A percentile compares a stretch with the other conserved stretches of the same genome.
Evolutionary conservation across 2,113 vertebrate species (phyloP).

Genomic region (Phaethornis superciliosus): DNA sequence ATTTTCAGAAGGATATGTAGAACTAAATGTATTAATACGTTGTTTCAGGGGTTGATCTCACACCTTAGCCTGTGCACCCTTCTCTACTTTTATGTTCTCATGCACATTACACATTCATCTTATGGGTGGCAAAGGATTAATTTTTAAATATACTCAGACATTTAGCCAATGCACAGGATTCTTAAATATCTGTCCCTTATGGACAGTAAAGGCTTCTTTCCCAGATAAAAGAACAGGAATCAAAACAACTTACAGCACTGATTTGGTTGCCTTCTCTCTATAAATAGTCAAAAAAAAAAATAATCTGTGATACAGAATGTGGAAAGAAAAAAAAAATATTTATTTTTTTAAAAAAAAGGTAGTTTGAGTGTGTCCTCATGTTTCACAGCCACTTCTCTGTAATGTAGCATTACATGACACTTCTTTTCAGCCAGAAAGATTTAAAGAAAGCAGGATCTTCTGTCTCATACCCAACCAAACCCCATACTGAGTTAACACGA

Average conservation of each 20-base stretch:
- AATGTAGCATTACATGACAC: neutral
- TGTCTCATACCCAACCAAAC: neutral
- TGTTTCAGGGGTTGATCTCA: neutral
- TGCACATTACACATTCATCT: neutral
- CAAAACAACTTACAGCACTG: neutral
- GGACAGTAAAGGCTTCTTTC: neutral
- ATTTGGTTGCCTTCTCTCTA: neutral
- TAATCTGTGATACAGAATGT: accelerated
- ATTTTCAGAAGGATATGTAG: neutral
- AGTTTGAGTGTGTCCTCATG: neutral
- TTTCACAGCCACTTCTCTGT: neutral
- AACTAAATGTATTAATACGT: neutral
- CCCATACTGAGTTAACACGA: accelerated
- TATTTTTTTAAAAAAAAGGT: neutral
- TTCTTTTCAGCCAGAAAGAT: neutral
- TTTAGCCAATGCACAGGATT: neutral
- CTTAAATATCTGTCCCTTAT: neutral
- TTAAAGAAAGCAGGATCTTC: neutral
- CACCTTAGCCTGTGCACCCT: neutral
- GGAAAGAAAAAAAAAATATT: neutral
- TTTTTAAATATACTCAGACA: neutral
- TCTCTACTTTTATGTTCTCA: neutral
- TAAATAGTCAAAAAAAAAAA: neutral
- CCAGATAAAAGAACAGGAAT: neutral
- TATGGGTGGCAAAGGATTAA: neutral